Conservation (phyloP, 1,140 invertebrate genomes). For the Drosophila pectinifera region DNA sequence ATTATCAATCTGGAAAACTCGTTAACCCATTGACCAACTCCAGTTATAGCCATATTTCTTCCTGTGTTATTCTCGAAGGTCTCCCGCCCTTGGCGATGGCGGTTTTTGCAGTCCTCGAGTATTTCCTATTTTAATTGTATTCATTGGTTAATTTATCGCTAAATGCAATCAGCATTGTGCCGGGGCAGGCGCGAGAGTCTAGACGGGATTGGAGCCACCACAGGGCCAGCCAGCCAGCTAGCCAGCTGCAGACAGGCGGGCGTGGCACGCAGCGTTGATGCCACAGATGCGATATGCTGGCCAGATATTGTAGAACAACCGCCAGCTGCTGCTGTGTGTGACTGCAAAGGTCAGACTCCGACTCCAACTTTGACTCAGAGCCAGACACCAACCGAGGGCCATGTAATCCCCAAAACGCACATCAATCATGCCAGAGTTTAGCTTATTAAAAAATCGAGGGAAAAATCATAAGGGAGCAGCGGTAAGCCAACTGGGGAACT, state of each 20-base stretch:
- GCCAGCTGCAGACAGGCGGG: conserved; percentile 50
- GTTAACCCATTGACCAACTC: conserved; percentile 12
- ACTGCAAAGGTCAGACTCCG: conserved; percentile 56
- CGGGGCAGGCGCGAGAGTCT: conserved; percentile 35
- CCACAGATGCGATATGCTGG: conserved; percentile 63
- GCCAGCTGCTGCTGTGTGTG: conserved; percentile 16
- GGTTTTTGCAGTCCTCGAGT: conserved; percentile 27
- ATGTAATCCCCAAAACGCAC: conserved; percentile 72
- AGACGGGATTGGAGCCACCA: conserved; percentile 31
- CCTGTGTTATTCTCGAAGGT: conserved; percentile 49
- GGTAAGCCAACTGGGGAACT: too few species aligned
- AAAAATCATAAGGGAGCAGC: conserved; percentile 28
- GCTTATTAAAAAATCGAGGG: conserved; percentile 51
- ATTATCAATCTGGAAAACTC: background rate
- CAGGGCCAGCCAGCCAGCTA: conserved; percentile 30
- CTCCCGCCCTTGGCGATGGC: conserved; percentile 58
- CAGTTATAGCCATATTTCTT: background rate
- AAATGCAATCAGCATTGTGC: conserved; percentile 81
- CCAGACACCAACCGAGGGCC: conserved; percentile 12
- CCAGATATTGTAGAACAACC: conserved; percentile 57
- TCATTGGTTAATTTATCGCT: conserved; percentile 81
- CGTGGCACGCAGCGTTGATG: conserved; percentile 67
- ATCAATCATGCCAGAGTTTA: conserved; percentile 62
- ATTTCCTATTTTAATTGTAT: conserved; percentile 75
- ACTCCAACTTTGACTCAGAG: background rate